phyloP scores from a whole-genome alignment of 2,797 vertebrate species.

The Argyrosomus regius region DNA sequence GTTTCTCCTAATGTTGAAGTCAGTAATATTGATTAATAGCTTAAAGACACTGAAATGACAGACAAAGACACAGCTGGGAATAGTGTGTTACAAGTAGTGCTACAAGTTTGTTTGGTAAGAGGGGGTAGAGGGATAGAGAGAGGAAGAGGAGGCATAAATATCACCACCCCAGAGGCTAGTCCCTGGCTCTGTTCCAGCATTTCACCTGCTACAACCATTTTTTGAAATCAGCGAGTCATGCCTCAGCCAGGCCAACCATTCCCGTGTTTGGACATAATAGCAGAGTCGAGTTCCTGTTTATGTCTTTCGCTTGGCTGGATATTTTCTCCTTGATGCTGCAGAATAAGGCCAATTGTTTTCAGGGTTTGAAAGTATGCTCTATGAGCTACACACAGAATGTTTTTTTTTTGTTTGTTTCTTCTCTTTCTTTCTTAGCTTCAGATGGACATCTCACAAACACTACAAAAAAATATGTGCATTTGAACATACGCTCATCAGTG shows the following conservation, averaged over 20 bases:
- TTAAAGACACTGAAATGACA: slow-evolving; percentile 14
- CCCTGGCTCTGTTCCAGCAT: slow-evolving; percentile 42
- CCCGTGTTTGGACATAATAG: slow-evolving; percentile 69
- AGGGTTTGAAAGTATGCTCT: slow-evolving; percentile 38
- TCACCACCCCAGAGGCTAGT: slow-evolving; percentile 20
- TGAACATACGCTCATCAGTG: slow-evolving; percentile 33
- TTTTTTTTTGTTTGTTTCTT: background rate
- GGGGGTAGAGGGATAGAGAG: background rate
- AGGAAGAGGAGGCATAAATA: slow-evolving; percentile 35
- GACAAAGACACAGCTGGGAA: background rate
- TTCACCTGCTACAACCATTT: slow-evolving; percentile 52
- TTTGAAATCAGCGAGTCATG: slow-evolving; percentile 51
- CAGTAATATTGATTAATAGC: slow-evolving; percentile 1
- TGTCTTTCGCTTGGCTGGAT: slow-evolving; percentile 60
- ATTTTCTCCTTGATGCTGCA: slow-evolving; percentile 51
- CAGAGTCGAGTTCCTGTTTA: slow-evolving; percentile 51
- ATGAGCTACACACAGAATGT: slow-evolving; percentile 13
- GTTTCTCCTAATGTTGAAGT: background rate
- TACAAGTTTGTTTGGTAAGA: slow-evolving; percentile 16
- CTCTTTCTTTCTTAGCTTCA: background rate
- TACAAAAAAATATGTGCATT: slow-evolving; percentile 17
- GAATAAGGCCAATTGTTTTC: slow-evolving; percentile 20
- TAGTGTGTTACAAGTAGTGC: background rate
- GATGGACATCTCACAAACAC: slow-evolving; percentile 30
- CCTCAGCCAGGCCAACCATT: slow-evolving; percentile 42